Conservation (phyloP, 2,797 vertebrate species). For the Cossypha dichroa region DNA sequence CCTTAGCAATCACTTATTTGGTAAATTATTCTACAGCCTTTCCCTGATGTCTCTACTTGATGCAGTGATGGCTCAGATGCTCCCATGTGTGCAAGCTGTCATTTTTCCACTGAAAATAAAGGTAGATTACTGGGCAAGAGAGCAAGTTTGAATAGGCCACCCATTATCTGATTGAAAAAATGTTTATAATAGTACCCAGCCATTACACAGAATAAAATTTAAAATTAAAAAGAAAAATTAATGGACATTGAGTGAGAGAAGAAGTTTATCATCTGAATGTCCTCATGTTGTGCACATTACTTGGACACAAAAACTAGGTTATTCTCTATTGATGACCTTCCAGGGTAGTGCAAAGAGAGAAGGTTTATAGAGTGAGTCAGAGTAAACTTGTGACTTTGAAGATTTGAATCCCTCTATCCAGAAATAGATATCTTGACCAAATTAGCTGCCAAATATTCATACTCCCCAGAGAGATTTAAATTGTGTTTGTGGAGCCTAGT, state of each 20-base stretch:
- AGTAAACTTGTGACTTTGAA: background rate
- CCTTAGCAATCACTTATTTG: background rate
- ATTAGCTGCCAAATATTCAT: background rate
- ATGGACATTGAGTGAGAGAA: background rate
- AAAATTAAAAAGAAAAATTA: background rate
- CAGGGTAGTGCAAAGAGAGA: background rate
- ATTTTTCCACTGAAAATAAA: background rate
- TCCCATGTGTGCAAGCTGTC: background rate
- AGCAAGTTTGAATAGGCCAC: background rate
- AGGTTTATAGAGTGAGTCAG: background rate
- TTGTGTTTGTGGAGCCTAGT: background rate
- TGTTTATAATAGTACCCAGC: background rate
- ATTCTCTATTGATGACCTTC: background rate
- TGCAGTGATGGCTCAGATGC: background rate
- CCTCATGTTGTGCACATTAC: background rate
- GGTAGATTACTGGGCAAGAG: background rate
- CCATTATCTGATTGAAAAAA: background rate
- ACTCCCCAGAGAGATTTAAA: background rate
- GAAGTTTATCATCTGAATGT: background rate
- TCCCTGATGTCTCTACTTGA: background rate
- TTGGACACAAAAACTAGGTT: background rate
- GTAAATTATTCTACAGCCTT: background rate
- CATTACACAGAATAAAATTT: background rate
- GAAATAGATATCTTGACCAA: constrained; percentile 9
- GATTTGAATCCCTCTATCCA: background rate